Evolutionary conservation across 35 echinoderm and acorn worm genomes (phyloP).

Genomic region (Lytechinus pictus): DNA sequence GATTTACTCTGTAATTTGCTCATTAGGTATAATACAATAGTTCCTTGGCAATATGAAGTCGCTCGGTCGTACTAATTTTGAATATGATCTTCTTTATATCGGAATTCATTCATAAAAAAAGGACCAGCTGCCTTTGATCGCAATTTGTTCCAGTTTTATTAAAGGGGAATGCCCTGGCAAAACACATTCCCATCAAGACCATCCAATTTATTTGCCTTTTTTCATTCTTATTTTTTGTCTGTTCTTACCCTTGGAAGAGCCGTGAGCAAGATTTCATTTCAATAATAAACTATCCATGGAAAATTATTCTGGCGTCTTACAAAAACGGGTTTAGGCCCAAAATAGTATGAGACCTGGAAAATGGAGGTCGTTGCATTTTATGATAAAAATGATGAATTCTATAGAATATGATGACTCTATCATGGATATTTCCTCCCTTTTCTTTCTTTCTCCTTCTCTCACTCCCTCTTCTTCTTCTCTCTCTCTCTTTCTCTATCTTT

Average conservation of each 20-base stretch:
- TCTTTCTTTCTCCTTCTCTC: neutral
- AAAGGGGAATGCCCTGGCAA: neutral
- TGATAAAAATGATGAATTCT: neutral
- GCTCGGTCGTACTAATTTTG: neutral
- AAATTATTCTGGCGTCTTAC: constrained; percentile 11
- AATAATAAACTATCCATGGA: neutral
- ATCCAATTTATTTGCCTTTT: neutral
- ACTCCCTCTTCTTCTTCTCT: neutral
- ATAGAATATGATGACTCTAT: neutral
- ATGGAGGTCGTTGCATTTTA: neutral
- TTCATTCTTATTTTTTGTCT: neutral
- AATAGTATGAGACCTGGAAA: neutral
- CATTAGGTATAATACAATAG: neutral
- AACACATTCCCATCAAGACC: neutral
- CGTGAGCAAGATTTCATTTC: constrained; percentile 11
- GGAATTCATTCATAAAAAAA: constrained; percentile 7
- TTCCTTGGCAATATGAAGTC: neutral
- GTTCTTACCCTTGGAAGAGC: neutral
- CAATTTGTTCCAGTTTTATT: neutral
- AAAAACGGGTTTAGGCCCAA: neutral
- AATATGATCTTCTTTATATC: neutral
- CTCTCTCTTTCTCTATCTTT: neutral
- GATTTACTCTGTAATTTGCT: neutral
- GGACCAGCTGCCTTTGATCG: neutral
- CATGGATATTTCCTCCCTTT: too few species aligned